Base-by-base conservation (phyloP, 2,888 invertebrate genomes). In the Rhagonycha fulva region DNA sequence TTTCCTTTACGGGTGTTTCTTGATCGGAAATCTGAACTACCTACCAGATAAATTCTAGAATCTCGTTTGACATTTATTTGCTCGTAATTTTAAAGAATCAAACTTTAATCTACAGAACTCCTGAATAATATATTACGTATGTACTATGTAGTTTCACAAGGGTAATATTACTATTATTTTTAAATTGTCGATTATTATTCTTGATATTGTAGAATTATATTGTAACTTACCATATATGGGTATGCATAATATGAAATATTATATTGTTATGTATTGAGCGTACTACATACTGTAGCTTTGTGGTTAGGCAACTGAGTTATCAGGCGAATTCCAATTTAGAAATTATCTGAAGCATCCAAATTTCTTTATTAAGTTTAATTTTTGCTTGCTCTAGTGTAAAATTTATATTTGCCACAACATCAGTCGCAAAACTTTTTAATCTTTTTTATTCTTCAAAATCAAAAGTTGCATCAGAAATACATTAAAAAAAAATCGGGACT, bases 41-140 rank as follows among this genome's bases (percentile, higher is more conserved):
- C 72, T 75, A 72, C 69, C 72, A 76, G 72, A 76, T 76, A 76
- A 76, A 76, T 76, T 76, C 76, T 69, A 72, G 72, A 72, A 76
- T 76, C 76, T 76, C 76, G 72, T 76, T 76, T 76, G 76, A 76
- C 76, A 76, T 76, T 76, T 76, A 76, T 76, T 76, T 76, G 72
- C 76, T 76, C 72, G 63, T 72, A 72, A 72, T 76, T 76, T 68
- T 76, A 62, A 69, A 69, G 76, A 74, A 74, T 74, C 70, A 70
- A 70, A 66, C 67, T 74, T 74, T 66, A 76, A 76, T 76, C 70
- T 71, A 72, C 32, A 23, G 62, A 68, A 72, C 66, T 66, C 26
- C 24, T 66, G 14, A 66, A 66, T 66, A 66, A 66, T 24, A 66
- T 66, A 26, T 24, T 26, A 19, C 19, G 19, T 19, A 19, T 19